Evolutionary conservation across 1,140 invertebrate genomes (phyloP), one percentile per base, ranked within the genome.

Genomic region (Neuroterus valhalla): DNA sequence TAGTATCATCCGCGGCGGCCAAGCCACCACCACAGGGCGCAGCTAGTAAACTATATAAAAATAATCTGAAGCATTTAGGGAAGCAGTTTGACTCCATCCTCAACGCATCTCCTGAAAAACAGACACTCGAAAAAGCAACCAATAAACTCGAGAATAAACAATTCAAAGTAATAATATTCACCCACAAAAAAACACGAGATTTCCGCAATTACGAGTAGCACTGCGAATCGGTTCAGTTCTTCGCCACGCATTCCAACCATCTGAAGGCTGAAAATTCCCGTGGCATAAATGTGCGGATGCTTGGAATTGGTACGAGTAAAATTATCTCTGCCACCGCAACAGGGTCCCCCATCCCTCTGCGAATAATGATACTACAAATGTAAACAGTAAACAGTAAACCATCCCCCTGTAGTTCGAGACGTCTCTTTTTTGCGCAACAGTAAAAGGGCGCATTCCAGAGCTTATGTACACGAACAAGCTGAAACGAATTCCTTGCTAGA

Each of bases 401-500:
- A 70, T 70, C 71, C 66, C 68, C 43, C 12, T 52, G 48, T 62
- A 45, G 71, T 76, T 74, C 69, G 67, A 80, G 70, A 71, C 46
- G 66, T 76, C 79, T 73, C 77, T 73, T 46, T 52, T 52, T 52
- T 19, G 4, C 31, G 1, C 44, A 43, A 2, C 31, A 3, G 45
- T n/a, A 52, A 42, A 17, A 72, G 68, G 19, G 72, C 74, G 76
- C 79, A 72, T 75, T 70, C 70, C 52, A 75, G 26, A 70, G 71
- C 46, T 48, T 48, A 38, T 38, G 71, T 66, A 71, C 43, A 38
- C 45, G 71, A 52, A 71, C 43, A 38, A 38, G 71, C 26, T 74
- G 72, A 66, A 44, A 75, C 70, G 68, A 74, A 81, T 79, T 81
- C 73, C 46, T 15, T 48, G 50, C 44, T 19, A n/a, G 44, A 67